A percentile compares a stretch with the other conserved stretches of the same genome.
These are phyloP conservation scores for Orchestia grillus DNA, from an alignment of 1,140 invertebrate species.

Conservation along the genomic window DNA sequence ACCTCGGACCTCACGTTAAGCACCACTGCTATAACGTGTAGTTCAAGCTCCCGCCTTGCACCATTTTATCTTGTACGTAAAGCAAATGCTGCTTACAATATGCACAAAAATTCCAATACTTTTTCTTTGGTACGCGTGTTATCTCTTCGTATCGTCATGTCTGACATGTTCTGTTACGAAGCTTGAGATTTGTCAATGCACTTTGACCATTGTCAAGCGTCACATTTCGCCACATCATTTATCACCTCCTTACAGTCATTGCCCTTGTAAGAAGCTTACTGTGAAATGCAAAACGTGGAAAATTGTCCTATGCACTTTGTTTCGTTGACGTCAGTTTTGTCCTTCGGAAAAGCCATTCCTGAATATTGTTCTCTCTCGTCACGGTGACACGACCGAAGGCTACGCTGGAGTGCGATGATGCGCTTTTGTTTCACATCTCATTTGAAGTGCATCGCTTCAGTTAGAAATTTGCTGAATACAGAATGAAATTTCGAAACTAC, in stretches of 20 bases:
- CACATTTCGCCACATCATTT: background rate
- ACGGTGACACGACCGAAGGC: background rate
- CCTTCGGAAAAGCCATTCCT: background rate
- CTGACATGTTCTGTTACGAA: background rate
- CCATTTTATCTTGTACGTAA: background rate
- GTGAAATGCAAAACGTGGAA: background rate
- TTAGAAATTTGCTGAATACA: background rate
- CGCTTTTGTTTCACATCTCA: background rate
- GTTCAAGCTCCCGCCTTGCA: background rate
- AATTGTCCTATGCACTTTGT: background rate
- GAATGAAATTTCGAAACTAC: background rate
- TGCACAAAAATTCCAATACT: background rate
- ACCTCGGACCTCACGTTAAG: too few relatives aligned
- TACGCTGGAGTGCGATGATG: background rate
- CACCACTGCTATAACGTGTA: too few relatives aligned
- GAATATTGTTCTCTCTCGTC: background rate
- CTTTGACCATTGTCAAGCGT: background rate
- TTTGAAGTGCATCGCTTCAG: background rate
- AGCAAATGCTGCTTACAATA: background rate
- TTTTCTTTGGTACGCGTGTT: background rate
- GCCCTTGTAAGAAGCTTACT: background rate
- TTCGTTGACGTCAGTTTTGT: constrained; percentile 40
- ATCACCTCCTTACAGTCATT: background rate
- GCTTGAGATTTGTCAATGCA: background rate
- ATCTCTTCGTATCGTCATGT: background rate